Evolutionary conservation across 2,888 invertebrate species (phyloP).

Genomic region (Anorthoa munda): DNA sequence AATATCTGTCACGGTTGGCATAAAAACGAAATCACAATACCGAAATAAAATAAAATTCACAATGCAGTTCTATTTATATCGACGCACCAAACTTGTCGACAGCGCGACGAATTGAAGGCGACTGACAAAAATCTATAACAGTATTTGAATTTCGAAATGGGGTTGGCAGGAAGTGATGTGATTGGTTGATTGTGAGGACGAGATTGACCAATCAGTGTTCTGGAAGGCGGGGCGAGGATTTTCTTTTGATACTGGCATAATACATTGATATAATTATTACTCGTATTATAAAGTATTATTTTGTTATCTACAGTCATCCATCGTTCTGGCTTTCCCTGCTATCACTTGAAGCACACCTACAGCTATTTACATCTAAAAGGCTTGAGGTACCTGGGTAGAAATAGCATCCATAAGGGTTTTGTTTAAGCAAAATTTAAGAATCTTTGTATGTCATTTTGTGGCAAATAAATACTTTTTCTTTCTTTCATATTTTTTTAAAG

Average conservation of each 20-base stretch:
- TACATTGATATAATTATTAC: conserved; percentile 3
- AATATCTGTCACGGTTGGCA: conserved; percentile 85
- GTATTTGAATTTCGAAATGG: conserved; percentile 81
- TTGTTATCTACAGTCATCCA: conserved; percentile 1
- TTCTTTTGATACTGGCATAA: conserved; percentile 27
- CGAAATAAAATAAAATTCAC: conserved; percentile 21
- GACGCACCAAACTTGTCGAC: conserved; percentile 57
- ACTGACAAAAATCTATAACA: conserved; percentile 78
- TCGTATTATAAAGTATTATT: background rate
- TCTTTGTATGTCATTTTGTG: no score
- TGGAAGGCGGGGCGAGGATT: conserved; percentile 63
- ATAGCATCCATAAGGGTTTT: no score
- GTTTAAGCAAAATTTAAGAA: no score
- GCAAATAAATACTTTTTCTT: no score
- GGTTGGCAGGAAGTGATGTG: conserved; percentile 69
- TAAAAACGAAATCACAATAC: conserved; percentile 72
- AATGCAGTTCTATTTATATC: conserved; percentile 29
- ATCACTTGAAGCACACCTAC: background rate
- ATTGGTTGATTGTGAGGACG: conserved; percentile 74
- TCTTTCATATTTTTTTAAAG: no score
- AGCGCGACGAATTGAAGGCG: conserved; percentile 53
- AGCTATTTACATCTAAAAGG: background rate
- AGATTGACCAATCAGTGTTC: conserved; percentile 74
- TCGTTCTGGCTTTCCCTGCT: background rate
- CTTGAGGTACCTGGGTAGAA: background rate